Conservation (phyloP, 1,140 invertebrate genomes). For the Bombyx mandarina region DNA sequence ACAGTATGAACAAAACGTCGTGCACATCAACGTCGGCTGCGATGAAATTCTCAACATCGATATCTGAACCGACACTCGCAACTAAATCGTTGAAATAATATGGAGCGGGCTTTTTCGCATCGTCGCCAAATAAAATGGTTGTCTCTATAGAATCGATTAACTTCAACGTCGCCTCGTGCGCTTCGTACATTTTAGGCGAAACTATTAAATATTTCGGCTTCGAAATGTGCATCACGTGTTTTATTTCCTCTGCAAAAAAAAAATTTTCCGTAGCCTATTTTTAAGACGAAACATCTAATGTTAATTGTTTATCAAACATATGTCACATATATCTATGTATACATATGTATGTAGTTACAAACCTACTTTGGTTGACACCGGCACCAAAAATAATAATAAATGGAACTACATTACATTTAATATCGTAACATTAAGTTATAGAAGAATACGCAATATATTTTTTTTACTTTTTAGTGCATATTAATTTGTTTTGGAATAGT, state of each 20-base stretch:
- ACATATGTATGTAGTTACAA: too few relatives aligned
- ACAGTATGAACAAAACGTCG: conserved; percentile 63
- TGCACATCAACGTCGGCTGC: conserved; percentile 30
- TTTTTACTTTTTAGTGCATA: too few relatives aligned
- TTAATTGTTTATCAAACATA: too few relatives aligned
- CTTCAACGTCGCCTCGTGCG: conserved; percentile 21
- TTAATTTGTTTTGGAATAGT: too few relatives aligned
- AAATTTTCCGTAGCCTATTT: too few relatives aligned
- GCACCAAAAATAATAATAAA: too few relatives aligned
- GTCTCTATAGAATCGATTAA: conserved; percentile 20
- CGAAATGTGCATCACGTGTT: conserved; percentile 62
- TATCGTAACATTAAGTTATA: too few relatives aligned
- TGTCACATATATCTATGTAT: too few relatives aligned
- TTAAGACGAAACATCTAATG: too few relatives aligned
- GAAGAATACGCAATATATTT: too few relatives aligned
- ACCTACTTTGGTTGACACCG: too few relatives aligned
- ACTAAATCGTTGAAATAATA: conserved; percentile 28
- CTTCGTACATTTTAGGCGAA: conserved; percentile 32
- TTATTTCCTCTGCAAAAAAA: conserved; percentile 63
- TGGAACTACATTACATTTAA: too few relatives aligned
- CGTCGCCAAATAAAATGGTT: conserved; percentile 30
- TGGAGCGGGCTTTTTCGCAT: conserved; percentile 11
- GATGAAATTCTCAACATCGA: conserved; percentile 44
- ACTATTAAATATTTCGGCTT: conserved; percentile 67
- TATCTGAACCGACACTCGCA: conserved; percentile 14